Conservation (phyloP, 2,888 invertebrate species). For the Drosophila falleni region DNA sequence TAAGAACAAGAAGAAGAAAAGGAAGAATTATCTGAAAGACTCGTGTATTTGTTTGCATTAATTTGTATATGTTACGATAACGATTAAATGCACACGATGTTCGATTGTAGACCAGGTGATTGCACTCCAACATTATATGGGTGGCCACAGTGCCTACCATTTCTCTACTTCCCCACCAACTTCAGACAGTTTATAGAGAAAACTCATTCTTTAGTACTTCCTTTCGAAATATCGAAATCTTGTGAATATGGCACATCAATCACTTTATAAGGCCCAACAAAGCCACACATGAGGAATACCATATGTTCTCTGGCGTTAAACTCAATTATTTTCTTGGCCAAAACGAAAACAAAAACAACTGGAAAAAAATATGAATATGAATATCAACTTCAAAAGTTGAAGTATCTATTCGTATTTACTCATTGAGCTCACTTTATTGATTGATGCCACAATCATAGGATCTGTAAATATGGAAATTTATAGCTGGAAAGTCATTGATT, state of each 20-base stretch:
- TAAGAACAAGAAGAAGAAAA: slow-evolving; percentile 14
- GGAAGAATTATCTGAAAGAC: slow-evolving; percentile 42
- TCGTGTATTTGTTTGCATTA: slow-evolving; percentile 77
- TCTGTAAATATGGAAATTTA: slow-evolving; percentile 2
- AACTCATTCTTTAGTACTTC: slow-evolving; percentile 62
- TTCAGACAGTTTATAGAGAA: slow-evolving; percentile 3
- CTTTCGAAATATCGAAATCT: slow-evolving; percentile 64
- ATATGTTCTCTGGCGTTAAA: slow-evolving; percentile 62
- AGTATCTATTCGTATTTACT: slow-evolving; percentile 37
- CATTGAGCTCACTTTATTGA: slow-evolving; percentile 11
- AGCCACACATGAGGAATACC: slow-evolving; percentile 73
- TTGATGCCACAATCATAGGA: slow-evolving; percentile 15
- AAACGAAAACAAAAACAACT: slow-evolving; percentile 24
- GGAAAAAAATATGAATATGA: slow-evolving; percentile 35
- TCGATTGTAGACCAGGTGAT: slow-evolving; percentile 67
- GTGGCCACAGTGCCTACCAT: slow-evolving; percentile 25
- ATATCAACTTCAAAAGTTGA: slow-evolving; percentile 70
- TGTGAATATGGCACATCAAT: slow-evolving; percentile 77
- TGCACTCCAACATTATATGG: slow-evolving; percentile 56
- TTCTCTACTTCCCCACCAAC: not conserved
- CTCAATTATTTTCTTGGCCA: slow-evolving; percentile 62
- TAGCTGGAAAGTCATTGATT: not conserved
- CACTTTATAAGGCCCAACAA: slow-evolving; percentile 72
- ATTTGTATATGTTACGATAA: slow-evolving; percentile 78
- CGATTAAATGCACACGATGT: slow-evolving; percentile 68